These are phyloP conservation scores for Tylochromis polylepis DNA, from an alignment of 2,113 vertebrate genomes.

Conservation along the genomic window DNA sequence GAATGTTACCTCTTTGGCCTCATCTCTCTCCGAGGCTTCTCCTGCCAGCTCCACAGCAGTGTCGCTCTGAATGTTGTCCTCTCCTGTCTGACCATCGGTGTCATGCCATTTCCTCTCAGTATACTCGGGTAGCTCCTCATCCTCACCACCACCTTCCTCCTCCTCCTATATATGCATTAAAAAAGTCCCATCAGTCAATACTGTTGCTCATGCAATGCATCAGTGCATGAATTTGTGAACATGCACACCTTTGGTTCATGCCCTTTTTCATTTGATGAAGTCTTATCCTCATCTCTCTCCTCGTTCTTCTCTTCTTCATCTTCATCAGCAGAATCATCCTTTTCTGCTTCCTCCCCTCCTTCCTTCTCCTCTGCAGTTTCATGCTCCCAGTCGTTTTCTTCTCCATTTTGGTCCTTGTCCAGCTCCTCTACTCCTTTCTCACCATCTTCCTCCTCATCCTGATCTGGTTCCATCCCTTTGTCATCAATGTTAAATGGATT, in stretches of 20 bases:
- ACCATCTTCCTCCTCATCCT: slow-evolving; percentile 65
- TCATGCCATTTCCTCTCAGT: slow-evolving; percentile 82
- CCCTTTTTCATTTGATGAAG: slow-evolving; percentile 67
- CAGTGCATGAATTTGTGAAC: background rate
- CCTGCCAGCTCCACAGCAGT: slow-evolving; percentile 88
- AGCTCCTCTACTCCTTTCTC: slow-evolving; percentile 42
- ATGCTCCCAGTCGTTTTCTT: slow-evolving; percentile 60
- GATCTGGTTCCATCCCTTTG: slow-evolving; percentile 59
- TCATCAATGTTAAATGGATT: slow-evolving; percentile 86
- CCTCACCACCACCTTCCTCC: slow-evolving; percentile 52
- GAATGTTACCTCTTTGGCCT: slow-evolving; percentile 83
- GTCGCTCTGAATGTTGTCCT: slow-evolving; percentile 87
- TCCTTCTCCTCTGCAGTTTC: slow-evolving; percentile 42
- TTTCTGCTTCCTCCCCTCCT: slow-evolving; percentile 38
- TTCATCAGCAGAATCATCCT: slow-evolving; percentile 50
- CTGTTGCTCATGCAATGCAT: background rate
- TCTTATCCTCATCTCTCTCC: slow-evolving; percentile 56
- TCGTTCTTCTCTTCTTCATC: slow-evolving; percentile 62
- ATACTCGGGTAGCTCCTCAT: slow-evolving; percentile 74
- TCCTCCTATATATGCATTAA: slow-evolving; percentile 46
- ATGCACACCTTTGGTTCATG: slow-evolving; percentile 80
- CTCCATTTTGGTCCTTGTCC: slow-evolving; percentile 45
- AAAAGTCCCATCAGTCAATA: background rate
- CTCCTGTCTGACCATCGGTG: slow-evolving; percentile 80
- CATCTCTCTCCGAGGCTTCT: slow-evolving; percentile 82